Base-by-base conservation (phyloP, 2,797 vertebrate genomes). In the Poecilia gillii region DNA sequence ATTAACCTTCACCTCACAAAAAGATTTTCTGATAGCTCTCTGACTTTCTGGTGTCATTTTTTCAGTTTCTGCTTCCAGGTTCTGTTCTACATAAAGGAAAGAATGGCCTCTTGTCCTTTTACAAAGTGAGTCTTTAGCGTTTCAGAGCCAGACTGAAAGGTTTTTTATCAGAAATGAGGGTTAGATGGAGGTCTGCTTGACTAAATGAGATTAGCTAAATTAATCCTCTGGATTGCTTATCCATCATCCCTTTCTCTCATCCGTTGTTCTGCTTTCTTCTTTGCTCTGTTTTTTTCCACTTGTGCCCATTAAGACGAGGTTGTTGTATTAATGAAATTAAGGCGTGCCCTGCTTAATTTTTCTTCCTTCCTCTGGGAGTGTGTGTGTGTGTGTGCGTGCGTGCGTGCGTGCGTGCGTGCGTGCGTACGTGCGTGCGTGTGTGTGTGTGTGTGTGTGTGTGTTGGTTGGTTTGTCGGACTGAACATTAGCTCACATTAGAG, bases 311-410 rank as follows among this genome's bases (percentile, higher is more conserved):
- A 93, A 25, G 93, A 91, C 79, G 89, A 86, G 41, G 71, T 76
- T 90, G 91, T 93, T 94, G 87, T 94, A 75, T 74, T 20, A 51
- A 80, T 78, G 87, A 85, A 88, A 82, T 74, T 71, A 89, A 79
- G 89, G 89, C 68, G 2, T 45, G 91, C 25, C 28, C 28, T 43
- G 31, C 36, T 78, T 81, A 57, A 64, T 79, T 81, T 28, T 8
- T 43, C 57, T 16, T 73, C 62, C 2, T 66, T 62, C 72, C 53
- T 70, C 3, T 77, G 59, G 70, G 70, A 39, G 51, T 77, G 46
- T 14, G 45, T 4, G 46, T 1, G 36, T 18, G 36, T 23, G 33
- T 66, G 33, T 66, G 62, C 1, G 46, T 1, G 46, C 1, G 46
- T 14, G 68, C 4, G 18, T 41, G 64, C 8, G 36, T 39, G 36